Evolutionary conservation across 2,797 vertebrate species (phyloP).

Genomic region (Lerista edwardsae): DNA sequence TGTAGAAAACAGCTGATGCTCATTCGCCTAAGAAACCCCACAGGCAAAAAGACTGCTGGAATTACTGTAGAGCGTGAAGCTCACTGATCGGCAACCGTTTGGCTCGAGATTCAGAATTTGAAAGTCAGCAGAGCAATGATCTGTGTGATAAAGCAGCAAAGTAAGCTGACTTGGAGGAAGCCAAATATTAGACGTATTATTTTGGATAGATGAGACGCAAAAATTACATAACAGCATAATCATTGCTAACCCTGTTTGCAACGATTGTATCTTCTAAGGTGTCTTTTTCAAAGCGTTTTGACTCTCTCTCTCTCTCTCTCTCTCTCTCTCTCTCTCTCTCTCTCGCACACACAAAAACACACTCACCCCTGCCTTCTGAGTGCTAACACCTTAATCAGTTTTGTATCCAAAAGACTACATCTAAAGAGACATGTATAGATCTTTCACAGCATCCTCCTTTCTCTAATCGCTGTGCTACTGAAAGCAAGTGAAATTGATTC

Average conservation of each 20-base stretch:
- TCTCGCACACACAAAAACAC: no score
- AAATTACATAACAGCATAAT: constrained; percentile 8
- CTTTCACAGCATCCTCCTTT: not conserved
- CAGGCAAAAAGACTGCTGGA: not conserved
- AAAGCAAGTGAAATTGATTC: not conserved
- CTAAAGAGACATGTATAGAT: not conserved
- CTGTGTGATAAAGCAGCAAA: constrained; percentile 8
- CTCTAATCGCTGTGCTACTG: not conserved
- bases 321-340: no score
- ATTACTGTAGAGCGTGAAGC: not conserved
- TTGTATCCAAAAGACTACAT: not conserved
- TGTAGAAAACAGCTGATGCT: not conserved
- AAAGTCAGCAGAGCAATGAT: not conserved
- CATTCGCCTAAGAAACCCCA: not conserved
- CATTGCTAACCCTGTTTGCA: not conserved
- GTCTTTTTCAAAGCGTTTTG: not conserved
- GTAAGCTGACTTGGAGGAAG: not conserved
- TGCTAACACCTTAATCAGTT: not conserved
- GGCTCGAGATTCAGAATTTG: constrained; percentile 2
- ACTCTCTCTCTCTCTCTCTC: no score
- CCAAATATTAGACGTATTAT: not conserved
- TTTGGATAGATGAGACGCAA: not conserved
- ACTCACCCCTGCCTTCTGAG: not conserved
- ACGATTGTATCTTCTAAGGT: not conserved
- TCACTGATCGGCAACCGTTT: constrained; percentile 9